Evolutionary conservation across 2,113 vertebrate genomes (phyloP).

Genomic region (Machaerirhynchus nigripectus): DNA sequence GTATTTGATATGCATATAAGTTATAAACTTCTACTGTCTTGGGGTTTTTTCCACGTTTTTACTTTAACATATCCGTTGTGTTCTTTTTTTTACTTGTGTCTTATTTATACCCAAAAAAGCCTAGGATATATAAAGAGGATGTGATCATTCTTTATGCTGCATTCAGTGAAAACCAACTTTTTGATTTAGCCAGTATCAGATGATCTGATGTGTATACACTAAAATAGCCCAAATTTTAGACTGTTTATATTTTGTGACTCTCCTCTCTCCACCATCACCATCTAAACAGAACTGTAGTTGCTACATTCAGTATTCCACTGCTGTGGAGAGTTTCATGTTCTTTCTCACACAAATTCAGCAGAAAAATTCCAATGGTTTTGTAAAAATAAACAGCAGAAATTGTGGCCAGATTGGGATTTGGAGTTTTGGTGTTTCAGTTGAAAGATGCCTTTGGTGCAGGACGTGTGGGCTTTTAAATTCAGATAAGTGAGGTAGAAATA

Average conservation of each 20-base stretch:
- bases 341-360: background rate
- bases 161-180: background rate
- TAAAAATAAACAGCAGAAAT: background rate
- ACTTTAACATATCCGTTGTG: background rate
- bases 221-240: background rate
- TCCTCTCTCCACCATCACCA: background rate
- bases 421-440: background rate
- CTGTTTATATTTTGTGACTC: background rate
- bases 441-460: background rate
- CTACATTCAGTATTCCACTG: background rate
- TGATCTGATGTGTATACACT: background rate
- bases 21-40: background rate
- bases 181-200: background rate
- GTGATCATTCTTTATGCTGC: background rate
- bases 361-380: background rate
- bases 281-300: background rate
- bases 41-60: rapidly evolving
- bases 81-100: background rate
- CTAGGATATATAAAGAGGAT: background rate
- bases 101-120: background rate
- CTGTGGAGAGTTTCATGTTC: background rate
- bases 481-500: background rate
- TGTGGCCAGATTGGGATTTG: background rate
- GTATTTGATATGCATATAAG: background rate
- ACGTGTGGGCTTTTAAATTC: background rate